Base-by-base conservation (phyloP, 1,140 invertebrate species). In the Aphidius ervi region DNA sequence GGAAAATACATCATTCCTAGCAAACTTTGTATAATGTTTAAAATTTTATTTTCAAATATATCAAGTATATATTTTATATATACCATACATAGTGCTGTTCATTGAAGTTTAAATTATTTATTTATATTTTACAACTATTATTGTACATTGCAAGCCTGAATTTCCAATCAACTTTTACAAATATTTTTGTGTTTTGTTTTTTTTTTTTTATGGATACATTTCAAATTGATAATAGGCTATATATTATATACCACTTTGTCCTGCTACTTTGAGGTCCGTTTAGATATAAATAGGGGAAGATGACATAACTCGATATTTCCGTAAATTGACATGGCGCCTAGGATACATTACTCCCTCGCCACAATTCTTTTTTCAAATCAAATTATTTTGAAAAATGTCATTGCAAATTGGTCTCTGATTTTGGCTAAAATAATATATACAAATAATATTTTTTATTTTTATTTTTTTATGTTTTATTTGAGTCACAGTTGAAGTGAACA, bases 331-430 rank as follows among this genome's bases (percentile, higher is more conserved):
- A 49, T 58, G 53, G 46, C 55, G 58, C 48, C 53, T 54, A 50
- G 46, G 55, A 46, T 58, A 59, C 53, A 59, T 63, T 59, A 56
- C 48, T 59, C 52, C 20, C 40, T 55, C 41, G 49, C 52, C 61
- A 3, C 23, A 31, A 31, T 31, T 31, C 23, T 31, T 31, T 3
- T 31, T 58, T 42, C 9, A 46, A 40, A 59, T 23, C 10, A 31
- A 31, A 47, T 54, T 55, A 67, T 67, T 68, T 65, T 68, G 40
- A 40, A 56, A 62, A 62, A 63, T 48, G 62, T 67, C 63, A 67
- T 63, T 49, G 48, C 54, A 55, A 62, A 63, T 65, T 59, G 50
- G 16, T 63, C 37, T 67, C 67, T 65, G 67, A 68, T 68, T 68
- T 68, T 68, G 67, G 67, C 23, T 1, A 31, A 31, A 31, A 31